Evolutionary conservation across 2,797 vertebrate genomes (phyloP), one percentile per base, ranked within the genome.

Genomic region (Podargus strigoides): DNA sequence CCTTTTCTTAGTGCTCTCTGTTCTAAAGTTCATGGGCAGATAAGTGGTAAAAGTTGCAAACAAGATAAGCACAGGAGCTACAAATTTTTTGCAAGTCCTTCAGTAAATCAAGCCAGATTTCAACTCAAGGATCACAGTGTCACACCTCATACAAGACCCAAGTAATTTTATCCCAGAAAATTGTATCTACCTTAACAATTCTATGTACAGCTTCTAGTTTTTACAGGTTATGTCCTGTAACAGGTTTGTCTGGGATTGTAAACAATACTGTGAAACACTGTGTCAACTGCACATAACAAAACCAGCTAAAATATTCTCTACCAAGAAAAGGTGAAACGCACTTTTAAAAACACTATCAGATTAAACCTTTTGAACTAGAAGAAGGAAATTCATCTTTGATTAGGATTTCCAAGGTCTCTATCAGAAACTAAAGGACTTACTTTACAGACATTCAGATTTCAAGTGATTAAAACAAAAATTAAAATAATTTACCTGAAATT

Each of bases 401-500:
- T 53, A 55, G 14, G 24, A 73, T 37, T 90, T 89, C 46, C 60
- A 83, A 59, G 14, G 12, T 76, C 46, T 85, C 53, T 66, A 49
- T 12, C 28, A 74, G 44, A 78, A 76, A 88, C 24, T 26, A 53
- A 47, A 86, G 23, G 18, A 94, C 21, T 93, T 76, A 36, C 10
- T 92, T 70, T 26, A 94, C 9, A 95, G 36, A 82, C 26, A 91
- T 73, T 94, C 22, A 72, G 30, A 78, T 58, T 82, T 83, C 66
- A 94, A 94, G 41, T 46, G 16, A 23, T 89, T 91, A 62, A 93
- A 94, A 97, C 39, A 95, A 95, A 93, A 96, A 89, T 39, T 73
- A 70, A 96, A 95, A 90, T 46, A 72, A 93, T 94, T 98, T 98
- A 99, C 99, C 99, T 99, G 98, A 98, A 99, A 99, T 94, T 98